These are phyloP conservation scores for Aleiodes alternator DNA, from an alignment of 2,888 invertebrate genomes.

Conservation along the genomic window DNA sequence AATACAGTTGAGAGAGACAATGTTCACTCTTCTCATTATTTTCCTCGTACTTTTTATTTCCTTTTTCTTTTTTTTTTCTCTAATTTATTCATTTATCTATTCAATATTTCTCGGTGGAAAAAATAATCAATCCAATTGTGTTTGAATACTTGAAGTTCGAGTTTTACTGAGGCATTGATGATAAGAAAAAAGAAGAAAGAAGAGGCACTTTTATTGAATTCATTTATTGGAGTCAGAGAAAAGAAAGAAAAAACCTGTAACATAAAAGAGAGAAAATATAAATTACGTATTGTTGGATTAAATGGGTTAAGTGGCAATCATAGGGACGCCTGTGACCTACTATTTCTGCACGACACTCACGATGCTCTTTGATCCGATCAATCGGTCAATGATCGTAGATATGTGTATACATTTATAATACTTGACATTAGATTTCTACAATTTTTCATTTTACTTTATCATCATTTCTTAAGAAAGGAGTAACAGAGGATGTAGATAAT, in stretches of 20 bases:
- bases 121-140: not conserved
- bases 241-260: not conserved
- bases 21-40: not conserved
- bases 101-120: not conserved
- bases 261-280: slow-evolving; percentile 45
- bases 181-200: not conserved
- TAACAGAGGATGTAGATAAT: too few relatives aligned
- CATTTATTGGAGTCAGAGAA: not conserved
- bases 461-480: too few relatives aligned
- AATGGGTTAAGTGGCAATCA: slow-evolving; percentile 57
- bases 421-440: too few relatives aligned
- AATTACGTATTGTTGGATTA: slow-evolving; percentile 49
- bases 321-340: slow-evolving; percentile 49
- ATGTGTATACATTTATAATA: slow-evolving; percentile 14
- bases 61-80: not conserved
- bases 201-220: not conserved
- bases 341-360: slow-evolving; percentile 38
- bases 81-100: not conserved
- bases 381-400: slow-evolving; percentile 52
- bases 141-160: not conserved
- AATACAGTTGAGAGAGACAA: not conserved
- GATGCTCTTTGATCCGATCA: slow-evolving; percentile 45
- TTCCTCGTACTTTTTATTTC: slow-evolving; percentile 1
- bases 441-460: too few relatives aligned
- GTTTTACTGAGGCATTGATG: slow-evolving; percentile 4